A percentile compares a stretch with the other conserved stretches of the same genome.
Evolutionary conservation across 1,140 invertebrate species (phyloP).

Genomic region (Caerostris darwini): DNA sequence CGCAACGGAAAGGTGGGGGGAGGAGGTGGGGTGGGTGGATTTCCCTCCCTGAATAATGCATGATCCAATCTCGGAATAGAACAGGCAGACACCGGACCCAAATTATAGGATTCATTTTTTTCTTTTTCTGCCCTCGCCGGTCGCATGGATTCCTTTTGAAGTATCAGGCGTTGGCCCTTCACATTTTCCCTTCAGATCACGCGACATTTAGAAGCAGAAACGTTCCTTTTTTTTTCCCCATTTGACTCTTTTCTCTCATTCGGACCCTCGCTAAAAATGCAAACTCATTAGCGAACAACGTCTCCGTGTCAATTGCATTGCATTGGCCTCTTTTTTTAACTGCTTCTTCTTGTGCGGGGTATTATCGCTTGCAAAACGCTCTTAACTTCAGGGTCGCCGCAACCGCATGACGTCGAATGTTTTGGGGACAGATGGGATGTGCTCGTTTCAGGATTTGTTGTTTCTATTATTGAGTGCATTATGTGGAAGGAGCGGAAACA

Average conservation of each 20-base stretch:
- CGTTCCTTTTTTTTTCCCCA: too few species aligned
- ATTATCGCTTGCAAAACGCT: background rate
- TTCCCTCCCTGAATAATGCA: background rate
- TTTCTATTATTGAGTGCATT: too few species aligned
- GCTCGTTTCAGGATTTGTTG: too few species aligned
- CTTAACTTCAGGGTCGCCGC: background rate
- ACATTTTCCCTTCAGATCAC: background rate
- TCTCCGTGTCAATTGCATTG: background rate
- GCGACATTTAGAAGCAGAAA: slow-evolving; percentile 19
- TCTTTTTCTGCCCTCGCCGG: background rate
- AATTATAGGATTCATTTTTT: background rate
- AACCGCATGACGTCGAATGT: background rate
- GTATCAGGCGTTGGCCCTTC: background rate
- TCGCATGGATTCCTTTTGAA: background rate
- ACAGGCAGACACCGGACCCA: background rate
- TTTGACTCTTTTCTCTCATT: background rate
- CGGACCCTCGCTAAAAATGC: background rate
- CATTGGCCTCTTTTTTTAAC: background rate
- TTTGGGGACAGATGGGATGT: too few species aligned
- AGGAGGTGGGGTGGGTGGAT: background rate
- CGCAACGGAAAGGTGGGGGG: background rate
- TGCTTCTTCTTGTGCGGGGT: background rate
- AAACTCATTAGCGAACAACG: background rate
- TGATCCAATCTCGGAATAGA: background rate
- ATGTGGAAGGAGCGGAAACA: too few species aligned